Evolutionary conservation across 2,797 vertebrate genomes (phyloP).

Genomic region (Melanotaenia pygmaea): DNA sequence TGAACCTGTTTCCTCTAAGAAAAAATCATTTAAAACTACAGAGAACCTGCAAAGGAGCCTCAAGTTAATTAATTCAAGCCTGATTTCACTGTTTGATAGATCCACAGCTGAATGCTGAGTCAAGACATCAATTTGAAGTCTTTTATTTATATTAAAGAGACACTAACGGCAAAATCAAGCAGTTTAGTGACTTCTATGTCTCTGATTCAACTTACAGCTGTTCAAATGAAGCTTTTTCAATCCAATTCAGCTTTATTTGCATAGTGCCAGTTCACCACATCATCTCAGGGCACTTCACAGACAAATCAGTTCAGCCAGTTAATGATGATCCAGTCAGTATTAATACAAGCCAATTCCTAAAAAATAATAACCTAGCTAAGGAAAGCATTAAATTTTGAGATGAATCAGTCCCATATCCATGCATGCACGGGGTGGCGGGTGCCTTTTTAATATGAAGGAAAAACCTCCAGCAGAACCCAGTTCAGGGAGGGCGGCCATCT

Average conservation of each 20-base stretch:
- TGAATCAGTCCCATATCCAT: too few species aligned
- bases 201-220: not conserved
- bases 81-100: not conserved
- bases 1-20: not conserved
- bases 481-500: not conserved
- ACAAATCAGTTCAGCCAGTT: too few species aligned
- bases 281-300: too few species aligned
- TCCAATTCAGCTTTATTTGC: too few species aligned
- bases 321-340: too few species aligned
- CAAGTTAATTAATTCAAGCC: not conserved
- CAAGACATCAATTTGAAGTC: not conserved
- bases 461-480: not conserved
- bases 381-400: too few species aligned
- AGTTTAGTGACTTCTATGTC: not conserved
- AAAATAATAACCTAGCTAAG: too few species aligned
- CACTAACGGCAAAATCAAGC: not conserved
- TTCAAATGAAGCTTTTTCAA: not conserved
- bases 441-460: too few species aligned
- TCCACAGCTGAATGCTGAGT: too few species aligned
- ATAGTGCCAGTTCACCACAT: too few species aligned
- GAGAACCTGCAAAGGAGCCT: not conserved
- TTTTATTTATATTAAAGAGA: not conserved
- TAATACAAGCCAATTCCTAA: too few species aligned
- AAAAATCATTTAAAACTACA: not conserved
- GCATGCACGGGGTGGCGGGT: too few species aligned